phyloP scores from a whole-genome alignment of 2,113 vertebrate genomes.

The Lynx canadensis region DNA sequence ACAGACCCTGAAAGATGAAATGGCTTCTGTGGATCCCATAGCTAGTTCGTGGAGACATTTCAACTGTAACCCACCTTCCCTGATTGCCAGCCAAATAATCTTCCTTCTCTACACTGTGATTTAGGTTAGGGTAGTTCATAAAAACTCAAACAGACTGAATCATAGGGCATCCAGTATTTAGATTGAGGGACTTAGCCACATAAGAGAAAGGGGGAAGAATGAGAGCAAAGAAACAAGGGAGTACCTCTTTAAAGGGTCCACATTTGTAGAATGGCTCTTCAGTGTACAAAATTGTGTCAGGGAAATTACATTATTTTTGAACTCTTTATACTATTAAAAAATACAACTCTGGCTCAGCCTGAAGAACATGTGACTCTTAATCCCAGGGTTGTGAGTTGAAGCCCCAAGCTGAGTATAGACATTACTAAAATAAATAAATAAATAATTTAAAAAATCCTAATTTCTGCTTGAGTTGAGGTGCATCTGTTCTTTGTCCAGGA shows the following conservation, averaged over 20 bases:
- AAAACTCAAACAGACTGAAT: not conserved
- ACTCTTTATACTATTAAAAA: not conserved
- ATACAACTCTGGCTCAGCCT: not conserved
- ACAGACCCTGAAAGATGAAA: not conserved
- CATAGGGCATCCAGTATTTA: not conserved
- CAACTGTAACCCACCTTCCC: not conserved
- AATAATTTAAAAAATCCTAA: not conserved
- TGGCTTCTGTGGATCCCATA: not conserved
- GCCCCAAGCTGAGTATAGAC: not conserved
- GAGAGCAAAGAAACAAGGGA: not conserved
- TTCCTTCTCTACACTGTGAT: not conserved
- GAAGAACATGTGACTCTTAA: not conserved
- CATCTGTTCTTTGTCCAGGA: not conserved
- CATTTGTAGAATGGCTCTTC: not conserved
- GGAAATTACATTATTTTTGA: not conserved
- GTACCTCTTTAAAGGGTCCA: not conserved
- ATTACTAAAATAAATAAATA: not conserved
- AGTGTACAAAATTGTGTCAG: not conserved
- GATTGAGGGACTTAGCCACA: not conserved
- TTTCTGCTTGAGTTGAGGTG: not conserved
- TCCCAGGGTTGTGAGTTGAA: not conserved
- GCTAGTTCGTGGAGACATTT: not conserved
- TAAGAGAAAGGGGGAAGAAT: not conserved
- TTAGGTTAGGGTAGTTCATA: not conserved
- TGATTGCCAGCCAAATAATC: not conserved